Conservation (phyloP, 2,797 vertebrate genomes). For the Bradypodion pumilum region DNA sequence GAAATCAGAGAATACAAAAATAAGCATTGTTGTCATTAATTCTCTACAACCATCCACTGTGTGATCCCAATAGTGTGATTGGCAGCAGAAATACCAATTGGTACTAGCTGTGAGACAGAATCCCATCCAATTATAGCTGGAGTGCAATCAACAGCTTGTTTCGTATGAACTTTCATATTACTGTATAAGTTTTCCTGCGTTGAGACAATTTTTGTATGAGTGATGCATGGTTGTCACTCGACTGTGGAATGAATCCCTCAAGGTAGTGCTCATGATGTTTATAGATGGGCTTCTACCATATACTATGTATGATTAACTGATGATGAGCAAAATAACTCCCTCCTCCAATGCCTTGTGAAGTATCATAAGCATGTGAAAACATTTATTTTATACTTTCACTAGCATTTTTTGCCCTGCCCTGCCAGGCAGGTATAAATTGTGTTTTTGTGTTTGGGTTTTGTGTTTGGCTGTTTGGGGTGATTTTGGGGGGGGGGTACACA, state of each 20-base stretch:
- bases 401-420: no score
- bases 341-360: not conserved
- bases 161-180: not conserved
- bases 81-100: constrained; percentile 8
- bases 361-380: not conserved
- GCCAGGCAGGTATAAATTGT: no score
- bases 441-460: no score
- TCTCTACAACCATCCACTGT: not conserved
- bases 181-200: not conserved
- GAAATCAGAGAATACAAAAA: not conserved
- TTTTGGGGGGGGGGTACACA: no score
- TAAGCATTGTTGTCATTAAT: not conserved
- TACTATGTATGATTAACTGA: not conserved
- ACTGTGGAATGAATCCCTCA: not conserved
- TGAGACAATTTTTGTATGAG: not conserved
- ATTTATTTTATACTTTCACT: not conserved
- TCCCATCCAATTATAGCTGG: not conserved
- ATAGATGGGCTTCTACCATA: not conserved
- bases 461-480: no score
- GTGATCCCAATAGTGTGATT: not conserved
- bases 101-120: constrained; percentile 10
- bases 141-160: constrained; percentile 1
- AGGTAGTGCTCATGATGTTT: not conserved
- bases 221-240: not conserved
- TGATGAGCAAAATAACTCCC: not conserved